Conservation (phyloP, 2,113 vertebrate genomes). For the Sapajus apella region DNA sequence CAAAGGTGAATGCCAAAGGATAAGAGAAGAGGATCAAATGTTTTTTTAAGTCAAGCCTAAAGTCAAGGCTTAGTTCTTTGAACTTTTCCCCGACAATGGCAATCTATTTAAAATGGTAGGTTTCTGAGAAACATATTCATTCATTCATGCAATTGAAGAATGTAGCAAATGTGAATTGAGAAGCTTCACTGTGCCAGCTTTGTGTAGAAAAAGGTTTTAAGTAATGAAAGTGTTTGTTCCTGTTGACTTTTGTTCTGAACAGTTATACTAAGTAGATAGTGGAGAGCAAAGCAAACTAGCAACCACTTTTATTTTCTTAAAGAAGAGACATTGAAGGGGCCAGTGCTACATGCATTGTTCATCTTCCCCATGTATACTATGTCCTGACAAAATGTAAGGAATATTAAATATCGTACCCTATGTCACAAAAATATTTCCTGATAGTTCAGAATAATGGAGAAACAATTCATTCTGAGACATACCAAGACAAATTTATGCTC, state of each 20-base stretch:
- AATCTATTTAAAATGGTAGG: not conserved
- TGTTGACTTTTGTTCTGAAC: not conserved
- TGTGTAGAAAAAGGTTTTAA: not conserved
- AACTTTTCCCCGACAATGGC: conserved; percentile 84
- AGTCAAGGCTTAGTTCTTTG: conserved; percentile 89
- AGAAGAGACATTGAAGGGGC: conserved; percentile 1
- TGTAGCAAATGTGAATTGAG: not conserved
- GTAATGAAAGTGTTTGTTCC: not conserved
- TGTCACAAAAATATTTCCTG: conserved; percentile 70
- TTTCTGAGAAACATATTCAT: not conserved
- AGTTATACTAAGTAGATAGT: not conserved
- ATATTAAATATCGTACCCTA: not conserved
- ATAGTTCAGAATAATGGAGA: conserved; percentile 67
- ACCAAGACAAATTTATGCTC: not conserved
- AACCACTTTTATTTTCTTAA: conserved; percentile 62
- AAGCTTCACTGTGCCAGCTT: not conserved
- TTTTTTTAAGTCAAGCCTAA: conserved; percentile 90
- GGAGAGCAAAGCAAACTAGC: not conserved
- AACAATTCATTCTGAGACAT: conserved; percentile 66
- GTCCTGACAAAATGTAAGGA: conserved; percentile 40
- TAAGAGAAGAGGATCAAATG: conserved; percentile 97
- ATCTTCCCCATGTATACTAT: conserved; percentile 13
- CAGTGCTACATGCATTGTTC: not conserved
- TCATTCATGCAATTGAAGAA: not conserved
- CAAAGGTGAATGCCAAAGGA: conserved; percentile 92